These are phyloP conservation scores for Argyresthia goedartella DNA, from an alignment of 2,888 invertebrate genomes.

Conservation along the genomic window DNA sequence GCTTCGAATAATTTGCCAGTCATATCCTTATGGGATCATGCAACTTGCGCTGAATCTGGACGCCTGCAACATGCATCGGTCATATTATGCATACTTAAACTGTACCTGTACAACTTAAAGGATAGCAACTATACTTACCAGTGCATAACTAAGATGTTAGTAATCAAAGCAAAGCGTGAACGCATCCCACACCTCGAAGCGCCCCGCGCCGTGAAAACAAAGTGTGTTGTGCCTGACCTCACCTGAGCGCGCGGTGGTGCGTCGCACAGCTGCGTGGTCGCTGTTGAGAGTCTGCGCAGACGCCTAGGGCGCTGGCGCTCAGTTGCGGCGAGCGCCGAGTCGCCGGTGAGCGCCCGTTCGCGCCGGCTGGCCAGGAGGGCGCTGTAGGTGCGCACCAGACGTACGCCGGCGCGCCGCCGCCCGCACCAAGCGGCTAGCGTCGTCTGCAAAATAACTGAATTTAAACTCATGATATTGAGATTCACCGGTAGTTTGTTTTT, in stretches of 20 bases:
- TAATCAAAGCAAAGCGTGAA: not conserved
- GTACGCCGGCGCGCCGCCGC: conserved; percentile 25
- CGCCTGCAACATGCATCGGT: no score
- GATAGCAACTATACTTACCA: no score
- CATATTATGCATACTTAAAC: no score
- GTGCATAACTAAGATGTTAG: not conserved
- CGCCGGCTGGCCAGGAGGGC: conserved; percentile 36
- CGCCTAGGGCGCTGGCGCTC: conserved; percentile 21
- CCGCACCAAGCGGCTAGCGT: conserved; percentile 54
- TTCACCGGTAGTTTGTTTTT: conserved; percentile 90
- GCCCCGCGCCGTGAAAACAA: not conserved
- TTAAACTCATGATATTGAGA: conserved; percentile 86
- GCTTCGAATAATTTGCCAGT: no score
- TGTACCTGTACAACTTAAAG: no score
- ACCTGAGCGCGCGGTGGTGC: conserved; percentile 60
- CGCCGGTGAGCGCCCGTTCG: conserved; percentile 22
- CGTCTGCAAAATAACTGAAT: conserved; percentile 25
- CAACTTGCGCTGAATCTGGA: no score
- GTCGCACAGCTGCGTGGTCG: conserved; percentile 50
- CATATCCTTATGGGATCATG: no score
- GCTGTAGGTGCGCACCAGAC: conserved; percentile 30
- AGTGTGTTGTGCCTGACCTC: conserved; percentile 40
- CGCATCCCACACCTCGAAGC: not conserved
- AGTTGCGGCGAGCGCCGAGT: conserved; percentile 10
- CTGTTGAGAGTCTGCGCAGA: conserved; percentile 46